Conservation (phyloP, 92 coral and sea anemone genomes). For the Porites divaricata region DNA sequence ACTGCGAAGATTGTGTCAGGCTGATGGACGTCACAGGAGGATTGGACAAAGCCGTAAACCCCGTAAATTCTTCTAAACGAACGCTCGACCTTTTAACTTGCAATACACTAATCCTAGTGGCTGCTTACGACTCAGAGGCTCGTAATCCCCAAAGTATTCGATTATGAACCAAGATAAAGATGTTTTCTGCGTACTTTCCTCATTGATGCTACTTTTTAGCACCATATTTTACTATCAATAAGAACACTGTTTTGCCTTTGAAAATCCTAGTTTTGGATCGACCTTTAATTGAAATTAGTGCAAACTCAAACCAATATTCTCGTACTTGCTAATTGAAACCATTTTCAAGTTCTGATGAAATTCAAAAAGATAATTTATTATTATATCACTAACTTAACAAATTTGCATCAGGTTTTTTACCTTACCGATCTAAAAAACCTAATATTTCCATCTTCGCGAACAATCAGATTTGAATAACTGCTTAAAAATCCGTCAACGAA, state of each 20-base stretch:
- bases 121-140: too few species aligned
- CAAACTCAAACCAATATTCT: background rate
- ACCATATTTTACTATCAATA: background rate
- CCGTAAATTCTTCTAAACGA: too few species aligned
- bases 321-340: conserved; percentile 18
- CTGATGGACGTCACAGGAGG: background rate
- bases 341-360: conserved; percentile 4
- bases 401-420: conserved; percentile 1
- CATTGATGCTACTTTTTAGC: background rate
- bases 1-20: background rate
- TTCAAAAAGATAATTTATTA: background rate
- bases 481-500: background rate
- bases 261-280: conserved; percentile 3
- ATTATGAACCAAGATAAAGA: background rate
- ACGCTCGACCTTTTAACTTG: background rate
- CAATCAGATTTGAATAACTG: background rate
- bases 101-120: too few species aligned
- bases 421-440: background rate
- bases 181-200: background rate
- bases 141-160: too few species aligned
- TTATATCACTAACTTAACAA: background rate
- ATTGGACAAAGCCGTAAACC: background rate
- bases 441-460: background rate
- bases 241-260: background rate
- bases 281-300: background rate